Conservation (phyloP, 1,140 invertebrate species). For the Carcinoscorpius rotundicauda region DNA sequence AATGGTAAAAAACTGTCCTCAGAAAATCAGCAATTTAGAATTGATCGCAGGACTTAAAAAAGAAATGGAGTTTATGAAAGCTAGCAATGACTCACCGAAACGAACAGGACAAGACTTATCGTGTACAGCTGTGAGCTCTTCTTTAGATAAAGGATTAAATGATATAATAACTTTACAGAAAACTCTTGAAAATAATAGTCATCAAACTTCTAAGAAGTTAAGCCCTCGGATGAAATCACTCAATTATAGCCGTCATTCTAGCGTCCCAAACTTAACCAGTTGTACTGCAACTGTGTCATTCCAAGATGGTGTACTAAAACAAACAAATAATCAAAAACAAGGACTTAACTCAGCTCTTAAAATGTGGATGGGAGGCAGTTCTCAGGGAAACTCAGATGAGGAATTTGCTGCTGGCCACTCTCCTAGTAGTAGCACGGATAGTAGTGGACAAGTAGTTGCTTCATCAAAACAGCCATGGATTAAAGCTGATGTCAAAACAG, state of each 20-base stretch:
- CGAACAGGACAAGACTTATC: too few relatives aligned
- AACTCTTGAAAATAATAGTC: background rate
- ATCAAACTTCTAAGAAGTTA: background rate
- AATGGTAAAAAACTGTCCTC: too few relatives aligned
- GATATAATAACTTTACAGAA: conserved; percentile 20
- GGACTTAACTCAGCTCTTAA: background rate
- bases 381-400: conserved; percentile 10
- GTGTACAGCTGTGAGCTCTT: conserved; percentile 30
- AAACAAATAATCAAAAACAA: background rate
- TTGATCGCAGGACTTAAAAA: too few relatives aligned
- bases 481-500: too few relatives aligned
- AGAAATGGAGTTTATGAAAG: too few relatives aligned
- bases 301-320: background rate
- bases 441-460: too few relatives aligned
- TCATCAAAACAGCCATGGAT: too few relatives aligned
- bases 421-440: too few relatives aligned
- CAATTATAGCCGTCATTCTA: conserved; percentile 12
- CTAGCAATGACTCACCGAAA: too few relatives aligned
- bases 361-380: conserved; percentile 3
- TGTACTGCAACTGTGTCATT: background rate
- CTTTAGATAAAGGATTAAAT: conserved; percentile 40
- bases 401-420: background rate
- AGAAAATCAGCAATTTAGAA: too few relatives aligned
- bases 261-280: conserved; percentile 11
- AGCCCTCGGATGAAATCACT: background rate